These are phyloP conservation scores for Flexamia atlantica DNA, from an alignment of 2,888 invertebrate genomes.

Conservation along the genomic window DNA sequence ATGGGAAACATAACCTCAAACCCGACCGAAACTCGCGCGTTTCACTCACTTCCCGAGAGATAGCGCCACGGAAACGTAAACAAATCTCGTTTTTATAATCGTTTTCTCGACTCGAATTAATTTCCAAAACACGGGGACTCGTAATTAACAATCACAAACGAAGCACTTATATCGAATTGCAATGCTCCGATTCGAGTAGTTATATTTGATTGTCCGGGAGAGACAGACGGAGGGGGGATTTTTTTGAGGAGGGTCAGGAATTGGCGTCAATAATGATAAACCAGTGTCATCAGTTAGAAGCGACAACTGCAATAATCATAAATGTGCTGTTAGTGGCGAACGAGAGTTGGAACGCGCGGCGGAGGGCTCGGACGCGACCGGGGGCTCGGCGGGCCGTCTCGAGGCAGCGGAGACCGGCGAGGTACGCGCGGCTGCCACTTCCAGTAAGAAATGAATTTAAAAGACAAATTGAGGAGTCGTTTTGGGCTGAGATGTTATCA, in stretches of 20 bases:
- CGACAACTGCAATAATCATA: slow-evolving; percentile 63
- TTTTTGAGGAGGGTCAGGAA: slow-evolving; percentile 69
- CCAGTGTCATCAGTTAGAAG: slow-evolving; percentile 64
- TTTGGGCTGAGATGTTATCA: slow-evolving; percentile 60
- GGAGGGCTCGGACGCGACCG: not conserved
- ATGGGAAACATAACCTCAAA: slow-evolving; percentile 47
- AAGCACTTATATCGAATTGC: slow-evolving; percentile 34
- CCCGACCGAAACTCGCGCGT: not conserved
- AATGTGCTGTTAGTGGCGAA: not conserved
- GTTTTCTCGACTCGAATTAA: not conserved
- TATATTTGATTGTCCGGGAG: slow-evolving; percentile 58
- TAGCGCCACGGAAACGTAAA: slow-evolving; percentile 17
- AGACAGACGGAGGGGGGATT: slow-evolving; percentile 61
- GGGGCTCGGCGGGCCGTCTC: not conserved
- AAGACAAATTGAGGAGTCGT: slow-evolving; percentile 59
- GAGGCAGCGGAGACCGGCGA: not conserved
- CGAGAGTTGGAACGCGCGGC: not conserved
- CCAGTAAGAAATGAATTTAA: slow-evolving; percentile 58
- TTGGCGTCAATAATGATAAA: slow-evolving; percentile 69
- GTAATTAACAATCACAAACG: not conserved
- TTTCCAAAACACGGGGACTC: not conserved
- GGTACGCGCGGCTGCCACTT: slow-evolving; percentile 48
- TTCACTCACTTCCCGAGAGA: not conserved
- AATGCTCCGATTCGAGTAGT: slow-evolving; percentile 35
- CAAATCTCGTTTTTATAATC: slow-evolving; percentile 1